phyloP scores from a whole-genome alignment of 2,888 invertebrate species.

The Gonocerus acuteangulatus region DNA sequence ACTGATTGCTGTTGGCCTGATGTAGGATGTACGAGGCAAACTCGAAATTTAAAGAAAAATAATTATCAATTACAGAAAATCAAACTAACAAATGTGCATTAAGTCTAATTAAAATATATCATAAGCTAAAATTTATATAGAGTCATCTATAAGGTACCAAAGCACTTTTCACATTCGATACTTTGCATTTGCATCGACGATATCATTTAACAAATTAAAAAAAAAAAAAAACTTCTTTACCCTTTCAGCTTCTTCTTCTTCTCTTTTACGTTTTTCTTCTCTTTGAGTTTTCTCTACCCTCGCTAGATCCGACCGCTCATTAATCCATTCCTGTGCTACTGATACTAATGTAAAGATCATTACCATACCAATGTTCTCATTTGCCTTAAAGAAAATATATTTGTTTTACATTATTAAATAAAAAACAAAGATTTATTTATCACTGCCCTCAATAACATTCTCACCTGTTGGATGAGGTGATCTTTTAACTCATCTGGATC shows the following conservation, averaged over 20 bases:
- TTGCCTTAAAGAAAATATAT: conserved; percentile 50
- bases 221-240: conserved; percentile 48
- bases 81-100: no score
- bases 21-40: no score
- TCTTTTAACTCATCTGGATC: conserved; percentile 57
- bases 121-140: no score
- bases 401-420: not conserved
- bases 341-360: conserved; percentile 95
- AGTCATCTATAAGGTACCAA: no score
- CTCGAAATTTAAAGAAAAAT: no score
- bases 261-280: conserved; percentile 57
- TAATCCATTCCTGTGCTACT: conserved; percentile 86
- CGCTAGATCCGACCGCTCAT: conserved; percentile 68
- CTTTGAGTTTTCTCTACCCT: conserved; percentile 65
- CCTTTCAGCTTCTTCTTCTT: conserved; percentile 81
- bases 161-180: no score
- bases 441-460: no score
- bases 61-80: no score
- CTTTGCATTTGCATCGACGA: no score
- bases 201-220: no score
- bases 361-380: conserved; percentile 91
- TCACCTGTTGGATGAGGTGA: conserved; percentile 60
- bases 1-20: no score
- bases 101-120: no score
- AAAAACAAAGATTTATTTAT: not conserved